Evolutionary conservation across 2,888 invertebrate species (phyloP).

Genomic region (Masnerella sp.): DNA sequence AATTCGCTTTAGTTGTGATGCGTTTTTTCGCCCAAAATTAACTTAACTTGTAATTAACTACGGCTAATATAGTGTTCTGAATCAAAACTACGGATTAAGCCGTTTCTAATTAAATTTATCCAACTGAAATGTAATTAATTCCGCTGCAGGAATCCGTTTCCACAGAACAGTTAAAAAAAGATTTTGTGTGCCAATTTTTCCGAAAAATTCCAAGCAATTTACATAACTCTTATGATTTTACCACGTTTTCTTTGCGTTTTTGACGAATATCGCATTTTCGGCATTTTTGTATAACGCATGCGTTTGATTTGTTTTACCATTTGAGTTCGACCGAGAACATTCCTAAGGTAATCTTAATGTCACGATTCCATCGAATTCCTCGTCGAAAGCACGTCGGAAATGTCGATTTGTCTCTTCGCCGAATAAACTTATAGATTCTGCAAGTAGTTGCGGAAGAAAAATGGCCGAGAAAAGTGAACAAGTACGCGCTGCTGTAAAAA

Average conservation of each 20-base stretch:
- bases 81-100: too few species aligned
- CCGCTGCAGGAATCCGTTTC: too few species aligned
- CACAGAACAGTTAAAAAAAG: too few species aligned
- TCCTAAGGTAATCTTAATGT: conserved; percentile 28
- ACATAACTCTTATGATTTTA: too few species aligned
- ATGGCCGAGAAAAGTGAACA: conserved; percentile 9
- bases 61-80: too few species aligned
- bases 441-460: conserved; percentile 17
- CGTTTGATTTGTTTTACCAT: conserved; percentile 12
- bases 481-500: neutral
- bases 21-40: too few species aligned
- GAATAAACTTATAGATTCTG: conserved; percentile 30
- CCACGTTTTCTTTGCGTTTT: neutral
- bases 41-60: too few species aligned
- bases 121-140: too few species aligned
- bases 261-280: neutral
- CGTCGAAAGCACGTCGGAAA: conserved; percentile 30
- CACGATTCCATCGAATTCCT: conserved; percentile 32
- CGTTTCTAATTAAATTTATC: too few species aligned
- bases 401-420: conserved; percentile 37
- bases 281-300: neutral
- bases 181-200: too few species aligned
- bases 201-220: too few species aligned
- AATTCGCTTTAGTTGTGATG: too few species aligned
- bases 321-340: conserved; percentile 16